A percentile compares a stretch with the other conserved stretches of the same genome.
Conservation (phyloP, 92 coral and sea anemone species). For the Actinostola sp. region DNA sequence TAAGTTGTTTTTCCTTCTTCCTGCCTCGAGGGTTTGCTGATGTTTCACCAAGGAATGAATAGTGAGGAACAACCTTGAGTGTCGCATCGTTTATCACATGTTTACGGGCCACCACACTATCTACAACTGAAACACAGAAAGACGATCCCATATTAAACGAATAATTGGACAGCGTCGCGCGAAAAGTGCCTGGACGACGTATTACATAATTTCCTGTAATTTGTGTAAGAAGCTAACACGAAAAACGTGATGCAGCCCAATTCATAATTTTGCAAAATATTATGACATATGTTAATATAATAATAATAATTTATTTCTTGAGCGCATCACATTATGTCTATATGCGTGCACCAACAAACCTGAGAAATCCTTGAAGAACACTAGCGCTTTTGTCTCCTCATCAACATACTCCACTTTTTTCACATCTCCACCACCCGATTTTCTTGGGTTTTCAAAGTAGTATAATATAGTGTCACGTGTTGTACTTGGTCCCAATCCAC, state of each 20-base stretch:
- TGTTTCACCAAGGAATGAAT: constrained; percentile 51
- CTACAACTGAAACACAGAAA: constrained; percentile 38
- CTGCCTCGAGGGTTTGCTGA: constrained; percentile 20
- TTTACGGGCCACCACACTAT: constrained; percentile 4
- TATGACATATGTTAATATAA: no score
- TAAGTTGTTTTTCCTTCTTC: constrained; percentile 6
- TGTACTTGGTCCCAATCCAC: constrained; percentile 39
- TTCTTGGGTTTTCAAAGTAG: constrained; percentile 59
- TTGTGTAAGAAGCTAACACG: no score
- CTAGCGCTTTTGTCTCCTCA: constrained; percentile 45
- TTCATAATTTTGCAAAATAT: no score
- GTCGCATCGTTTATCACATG: constrained; percentile 38
- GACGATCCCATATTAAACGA: neutral
- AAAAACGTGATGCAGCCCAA: no score
- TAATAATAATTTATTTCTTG: neutral
- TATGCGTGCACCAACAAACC: constrained; percentile 22
- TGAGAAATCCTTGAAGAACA: constrained; percentile 56
- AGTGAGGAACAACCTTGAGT: constrained; percentile 35
- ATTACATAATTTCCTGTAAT: no score
- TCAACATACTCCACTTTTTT: constrained; percentile 26
- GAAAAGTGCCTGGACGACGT: no score
- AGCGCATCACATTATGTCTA: neutral
- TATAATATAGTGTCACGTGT: constrained; percentile 44
- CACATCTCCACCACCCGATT: constrained; percentile 63
- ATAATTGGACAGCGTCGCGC: neutral